A percentile compares a stretch with the other conserved stretches of the same genome.
These are phyloP conservation scores for Drosophila kokeensis DNA, from an alignment of 2,888 invertebrate species.

Conservation along the genomic window DNA sequence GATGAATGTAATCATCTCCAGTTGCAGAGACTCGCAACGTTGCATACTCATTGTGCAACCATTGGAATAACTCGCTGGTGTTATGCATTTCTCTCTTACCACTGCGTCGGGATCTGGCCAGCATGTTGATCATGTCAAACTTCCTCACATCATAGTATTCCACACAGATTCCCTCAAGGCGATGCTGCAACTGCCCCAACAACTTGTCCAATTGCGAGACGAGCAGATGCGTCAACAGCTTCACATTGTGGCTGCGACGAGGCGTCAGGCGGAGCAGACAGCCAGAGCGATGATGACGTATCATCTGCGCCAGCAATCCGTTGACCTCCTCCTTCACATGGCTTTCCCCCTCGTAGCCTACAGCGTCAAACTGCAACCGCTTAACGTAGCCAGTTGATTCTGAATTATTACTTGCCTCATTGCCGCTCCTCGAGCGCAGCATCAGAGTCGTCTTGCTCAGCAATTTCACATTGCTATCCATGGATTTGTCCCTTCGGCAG, in stretches of 20 bases:
- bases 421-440: slow-evolving; percentile 29
- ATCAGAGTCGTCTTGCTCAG: slow-evolving; percentile 52
- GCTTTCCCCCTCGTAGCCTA: slow-evolving; percentile 67
- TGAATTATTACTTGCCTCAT: neutral
- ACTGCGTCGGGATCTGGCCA: slow-evolving; percentile 27
- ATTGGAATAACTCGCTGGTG: slow-evolving; percentile 69
- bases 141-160: slow-evolving; percentile 76
- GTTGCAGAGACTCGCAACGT: slow-evolving; percentile 41
- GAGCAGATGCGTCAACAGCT: slow-evolving; percentile 65
- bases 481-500: slow-evolving; percentile 13
- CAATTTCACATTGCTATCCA: slow-evolving; percentile 50
- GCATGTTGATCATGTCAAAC: slow-evolving; percentile 74
- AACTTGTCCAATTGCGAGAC: slow-evolving; percentile 69
- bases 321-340: slow-evolving; percentile 55
- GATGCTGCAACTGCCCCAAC: slow-evolving; percentile 42
- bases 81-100: slow-evolving; percentile 39
- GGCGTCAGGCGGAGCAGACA: slow-evolving; percentile 64
- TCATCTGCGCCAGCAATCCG: slow-evolving; percentile 54
- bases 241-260: slow-evolving; percentile 53
- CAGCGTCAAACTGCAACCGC: slow-evolving; percentile 69
- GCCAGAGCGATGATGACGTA: slow-evolving; percentile 50
- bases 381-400: slow-evolving; percentile 41
- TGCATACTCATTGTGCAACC: slow-evolving; percentile 67
- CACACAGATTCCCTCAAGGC: slow-evolving; percentile 53
- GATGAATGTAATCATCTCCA: slow-evolving; percentile 73